phyloP scores from a whole-genome alignment of 2,113 vertebrate species.

The Myodes glareolus region DNA sequence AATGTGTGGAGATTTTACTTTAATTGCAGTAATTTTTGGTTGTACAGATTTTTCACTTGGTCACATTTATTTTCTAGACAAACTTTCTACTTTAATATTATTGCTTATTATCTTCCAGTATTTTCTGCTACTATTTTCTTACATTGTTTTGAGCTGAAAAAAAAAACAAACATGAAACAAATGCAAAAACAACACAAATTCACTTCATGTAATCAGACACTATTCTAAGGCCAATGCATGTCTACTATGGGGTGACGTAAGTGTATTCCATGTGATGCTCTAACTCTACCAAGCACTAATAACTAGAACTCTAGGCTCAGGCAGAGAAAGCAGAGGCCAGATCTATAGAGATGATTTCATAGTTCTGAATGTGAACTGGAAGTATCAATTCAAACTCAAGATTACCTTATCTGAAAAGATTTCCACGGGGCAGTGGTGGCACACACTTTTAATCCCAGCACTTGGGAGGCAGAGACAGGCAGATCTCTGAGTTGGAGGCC shows the following conservation, averaged over 20 bases:
- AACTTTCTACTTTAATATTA: not conserved
- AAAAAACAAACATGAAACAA: constrained; percentile 17
- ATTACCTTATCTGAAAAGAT: not conserved
- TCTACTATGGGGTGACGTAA: not conserved
- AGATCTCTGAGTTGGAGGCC: not conserved
- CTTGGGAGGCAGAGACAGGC: not conserved
- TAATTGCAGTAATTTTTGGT: not conserved
- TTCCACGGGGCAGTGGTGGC: not conserved
- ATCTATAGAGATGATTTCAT: not conserved
- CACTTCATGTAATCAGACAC: not conserved
- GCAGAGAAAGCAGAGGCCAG: not conserved
- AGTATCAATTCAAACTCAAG: not conserved
- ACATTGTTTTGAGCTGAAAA: not conserved
- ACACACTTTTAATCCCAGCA: too few relatives aligned
- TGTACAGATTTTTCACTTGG: not conserved
- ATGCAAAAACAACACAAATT: not conserved
- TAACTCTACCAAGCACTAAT: not conserved
- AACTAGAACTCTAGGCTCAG: not conserved
- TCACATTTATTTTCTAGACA: not conserved
- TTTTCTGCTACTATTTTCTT: not conserved
- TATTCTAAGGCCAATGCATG: not conserved
- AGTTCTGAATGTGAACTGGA: not conserved
- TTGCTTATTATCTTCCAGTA: not conserved
- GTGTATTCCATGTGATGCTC: not conserved
- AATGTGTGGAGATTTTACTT: not conserved